A percentile compares a stretch with the other conserved stretches of the same genome.
phyloP scores from a whole-genome alignment of 2,888 invertebrate species.

The Oscheius sp. region DNA sequence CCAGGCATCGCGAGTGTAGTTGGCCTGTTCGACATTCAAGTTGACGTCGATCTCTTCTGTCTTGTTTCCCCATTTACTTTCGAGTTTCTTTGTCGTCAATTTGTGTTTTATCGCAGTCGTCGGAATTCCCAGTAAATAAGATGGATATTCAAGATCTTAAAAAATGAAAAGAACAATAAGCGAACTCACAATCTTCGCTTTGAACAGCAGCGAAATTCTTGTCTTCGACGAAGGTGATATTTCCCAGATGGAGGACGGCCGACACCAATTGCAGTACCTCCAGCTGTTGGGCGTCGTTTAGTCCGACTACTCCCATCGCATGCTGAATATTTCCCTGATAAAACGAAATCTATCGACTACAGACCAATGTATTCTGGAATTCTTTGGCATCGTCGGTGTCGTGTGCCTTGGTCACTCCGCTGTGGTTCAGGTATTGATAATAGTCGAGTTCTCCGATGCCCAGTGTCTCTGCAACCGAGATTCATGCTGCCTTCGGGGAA shows the following conservation, averaged over 20 bases:
- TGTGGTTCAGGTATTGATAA: constrained; percentile 79
- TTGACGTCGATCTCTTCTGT: constrained; percentile 80
- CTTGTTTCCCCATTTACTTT: constrained; percentile 80
- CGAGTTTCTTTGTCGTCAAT: constrained; percentile 79
- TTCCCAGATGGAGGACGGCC: constrained; percentile 80
- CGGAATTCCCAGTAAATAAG: constrained; percentile 79
- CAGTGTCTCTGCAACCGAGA: constrained; percentile 76
- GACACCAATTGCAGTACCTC: constrained; percentile 78
- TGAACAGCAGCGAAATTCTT: constrained; percentile 78
- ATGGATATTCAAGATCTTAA: constrained; percentile 79
- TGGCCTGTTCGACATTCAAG: constrained; percentile 80
- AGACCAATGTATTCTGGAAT: constrained; percentile 79
- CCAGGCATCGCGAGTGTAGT: constrained; percentile 80
- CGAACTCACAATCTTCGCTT: constrained; percentile 77
- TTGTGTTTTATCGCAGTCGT: constrained; percentile 78
- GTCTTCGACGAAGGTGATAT: constrained; percentile 78
- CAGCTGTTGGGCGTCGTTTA: constrained; percentile 77
- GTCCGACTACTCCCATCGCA: constrained; percentile 80
- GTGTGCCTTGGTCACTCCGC: constrained; percentile 79
- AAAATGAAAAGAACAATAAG: neutral
- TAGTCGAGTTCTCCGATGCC: constrained; percentile 79
- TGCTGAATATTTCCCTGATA: constrained; percentile 71
- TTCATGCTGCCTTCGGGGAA: neutral
- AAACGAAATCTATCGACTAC: constrained; percentile 22
- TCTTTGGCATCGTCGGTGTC: constrained; percentile 80